Conservation (phyloP, 30 jellyfish, hydroid and myxozoan genomes). For the Turritopsis dohrnii region DNA sequence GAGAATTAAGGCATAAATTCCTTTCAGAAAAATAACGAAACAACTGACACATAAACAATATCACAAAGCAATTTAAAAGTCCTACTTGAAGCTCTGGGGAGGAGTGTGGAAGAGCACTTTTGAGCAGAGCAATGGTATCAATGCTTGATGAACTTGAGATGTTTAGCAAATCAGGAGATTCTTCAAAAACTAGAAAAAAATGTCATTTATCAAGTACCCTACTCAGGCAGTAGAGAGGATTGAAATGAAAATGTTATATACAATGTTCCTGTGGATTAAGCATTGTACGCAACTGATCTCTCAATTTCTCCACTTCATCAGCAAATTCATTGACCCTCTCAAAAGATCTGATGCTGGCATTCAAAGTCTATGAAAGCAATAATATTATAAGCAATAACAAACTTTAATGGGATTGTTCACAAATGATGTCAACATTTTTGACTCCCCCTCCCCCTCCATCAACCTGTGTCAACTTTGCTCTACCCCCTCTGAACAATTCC, state of each 20-base stretch:
- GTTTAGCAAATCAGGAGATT: background rate
- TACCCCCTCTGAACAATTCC: too few relatives aligned
- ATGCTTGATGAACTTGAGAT: constrained; percentile 1
- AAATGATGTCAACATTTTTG: too few relatives aligned
- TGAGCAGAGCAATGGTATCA: constrained; percentile 12
- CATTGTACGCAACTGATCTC: constrained; percentile 13
- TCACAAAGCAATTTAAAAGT: background rate
- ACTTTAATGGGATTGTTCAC: background rate
- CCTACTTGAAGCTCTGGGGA: constrained; percentile 12
- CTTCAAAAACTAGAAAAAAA: background rate
- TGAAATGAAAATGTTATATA: background rate
- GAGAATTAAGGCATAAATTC: too few relatives aligned
- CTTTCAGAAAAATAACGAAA: too few relatives aligned
- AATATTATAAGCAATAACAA: too few relatives aligned
- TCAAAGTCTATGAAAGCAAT: background rate
- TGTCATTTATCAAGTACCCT: background rate
- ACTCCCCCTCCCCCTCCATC: too few relatives aligned
- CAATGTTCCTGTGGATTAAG: background rate
- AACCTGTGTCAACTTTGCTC: too few relatives aligned
- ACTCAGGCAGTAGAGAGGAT: background rate
- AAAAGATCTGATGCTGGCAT: background rate
- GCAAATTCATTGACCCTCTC: background rate
- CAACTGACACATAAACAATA: too few relatives aligned
- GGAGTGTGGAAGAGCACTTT: background rate
- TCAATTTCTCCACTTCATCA: background rate